Evolutionary conservation across 2,888 invertebrate genomes (phyloP).

Genomic region (Philhelius pedissequus): DNA sequence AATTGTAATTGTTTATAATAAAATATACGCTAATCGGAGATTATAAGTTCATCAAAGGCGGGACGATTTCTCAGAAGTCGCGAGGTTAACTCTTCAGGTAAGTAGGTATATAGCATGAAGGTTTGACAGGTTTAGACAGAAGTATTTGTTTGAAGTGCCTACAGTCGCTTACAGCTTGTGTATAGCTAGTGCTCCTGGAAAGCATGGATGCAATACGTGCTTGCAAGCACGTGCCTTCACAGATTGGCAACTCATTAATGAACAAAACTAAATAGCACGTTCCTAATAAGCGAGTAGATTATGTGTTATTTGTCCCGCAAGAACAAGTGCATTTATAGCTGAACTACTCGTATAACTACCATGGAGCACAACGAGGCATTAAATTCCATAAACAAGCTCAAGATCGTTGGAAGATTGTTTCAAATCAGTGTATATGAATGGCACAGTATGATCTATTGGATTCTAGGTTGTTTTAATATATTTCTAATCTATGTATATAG

Average conservation of each 20-base stretch:
- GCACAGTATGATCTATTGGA: too few relatives aligned
- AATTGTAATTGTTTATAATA: background rate
- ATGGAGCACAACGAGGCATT: background rate
- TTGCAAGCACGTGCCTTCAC: background rate
- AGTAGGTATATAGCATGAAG: background rate
- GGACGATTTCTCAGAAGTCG: background rate
- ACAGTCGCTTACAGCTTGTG: background rate
- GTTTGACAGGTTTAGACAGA: slow-evolving; percentile 12
- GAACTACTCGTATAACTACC: background rate
- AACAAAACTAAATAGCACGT: background rate
- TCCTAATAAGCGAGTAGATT: background rate
- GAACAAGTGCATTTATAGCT: background rate
- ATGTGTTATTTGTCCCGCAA: background rate
- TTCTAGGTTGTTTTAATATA: too few relatives aligned
- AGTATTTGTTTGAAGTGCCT: slow-evolving; percentile 12
- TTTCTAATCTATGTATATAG: too few relatives aligned
- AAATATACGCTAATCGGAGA: background rate
- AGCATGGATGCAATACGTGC: background rate
- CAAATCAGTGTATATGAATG: too few relatives aligned
- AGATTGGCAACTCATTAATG: background rate
- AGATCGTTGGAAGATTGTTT: background rate
- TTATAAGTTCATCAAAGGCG: slow-evolving; percentile 23
- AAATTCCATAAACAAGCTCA: background rate
- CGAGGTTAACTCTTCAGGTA: background rate
- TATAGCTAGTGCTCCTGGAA: background rate